Percentiles rank a stretch among this genome's conserved stretches.
phyloP scores from a whole-genome alignment of 2,113 vertebrate species.

The Antigone vipio region DNA sequence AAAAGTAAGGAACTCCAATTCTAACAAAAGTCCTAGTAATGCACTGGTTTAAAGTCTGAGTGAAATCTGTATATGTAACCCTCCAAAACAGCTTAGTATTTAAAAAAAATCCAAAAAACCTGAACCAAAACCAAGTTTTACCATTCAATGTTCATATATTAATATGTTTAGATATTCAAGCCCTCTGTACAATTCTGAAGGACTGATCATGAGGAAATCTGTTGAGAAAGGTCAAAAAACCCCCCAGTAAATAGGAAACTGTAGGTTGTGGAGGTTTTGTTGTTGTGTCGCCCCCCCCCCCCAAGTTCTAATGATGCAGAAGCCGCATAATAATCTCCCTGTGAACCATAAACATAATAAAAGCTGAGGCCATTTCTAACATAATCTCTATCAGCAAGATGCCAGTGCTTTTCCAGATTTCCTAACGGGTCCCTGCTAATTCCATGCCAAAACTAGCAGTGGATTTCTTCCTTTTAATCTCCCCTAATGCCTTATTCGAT shows the following conservation, averaged over 20 bases:
- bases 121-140: background rate
- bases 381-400: conserved; percentile 79
- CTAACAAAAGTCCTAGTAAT: conserved; percentile 29
- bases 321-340: conserved; percentile 67
- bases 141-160: no score
- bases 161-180: background rate
- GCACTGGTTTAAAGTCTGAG: background rate
- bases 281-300: no score
- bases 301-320: conserved; percentile 42
- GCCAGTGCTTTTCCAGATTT: conserved; percentile 79
- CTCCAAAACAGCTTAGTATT: conserved; percentile 3
- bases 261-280: no score
- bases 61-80: background rate
- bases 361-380: conserved; percentile 73
- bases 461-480: conserved; percentile 84
- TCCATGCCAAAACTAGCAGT: conserved; percentile 83
- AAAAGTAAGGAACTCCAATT: conserved; percentile 22
- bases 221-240: background rate
- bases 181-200: background rate
- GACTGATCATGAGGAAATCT: background rate
- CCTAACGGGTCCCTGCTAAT: conserved; percentile 77
- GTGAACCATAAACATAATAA: conserved; percentile 76
- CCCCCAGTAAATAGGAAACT: background rate
- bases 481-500: conserved; percentile 81
- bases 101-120: background rate